These are phyloP conservation scores for Lepetodrilus schrolli DNA, from an alignment of 2,888 invertebrate genomes.

Conservation along the genomic window DNA sequence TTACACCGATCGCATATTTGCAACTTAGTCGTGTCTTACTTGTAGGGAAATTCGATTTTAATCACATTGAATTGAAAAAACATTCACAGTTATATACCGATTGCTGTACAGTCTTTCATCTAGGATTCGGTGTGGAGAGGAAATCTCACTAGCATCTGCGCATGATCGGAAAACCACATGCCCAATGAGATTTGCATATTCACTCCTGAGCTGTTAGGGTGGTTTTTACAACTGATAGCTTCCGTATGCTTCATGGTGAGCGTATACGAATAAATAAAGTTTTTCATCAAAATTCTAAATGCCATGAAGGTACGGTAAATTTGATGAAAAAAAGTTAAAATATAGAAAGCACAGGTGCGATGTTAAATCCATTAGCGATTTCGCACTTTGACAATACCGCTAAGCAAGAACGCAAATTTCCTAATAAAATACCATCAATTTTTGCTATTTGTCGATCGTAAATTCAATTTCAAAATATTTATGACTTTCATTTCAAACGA, in stretches of 20 bases:
- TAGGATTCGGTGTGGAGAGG: not conserved
- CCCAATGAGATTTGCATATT: not conserved
- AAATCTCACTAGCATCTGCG: not conserved
- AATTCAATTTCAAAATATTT: slow-evolving; percentile 24
- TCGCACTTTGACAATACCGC: not conserved
- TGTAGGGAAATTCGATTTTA: not conserved
- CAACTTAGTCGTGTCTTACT: not conserved
- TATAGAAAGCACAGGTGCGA: not conserved
- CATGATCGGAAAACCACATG: not conserved
- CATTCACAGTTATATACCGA: not conserved
- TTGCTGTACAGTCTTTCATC: slow-evolving; percentile 1
- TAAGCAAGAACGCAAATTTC: not conserved
- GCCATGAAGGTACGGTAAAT: slow-evolving; percentile 23
- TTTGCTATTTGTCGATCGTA: slow-evolving; percentile 17
- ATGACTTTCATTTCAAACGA: slow-evolving; percentile 17
- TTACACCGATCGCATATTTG: not conserved
- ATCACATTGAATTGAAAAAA: slow-evolving; percentile 1
- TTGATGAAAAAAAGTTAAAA: slow-evolving; percentile 6
- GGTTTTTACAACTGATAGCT: slow-evolving; percentile 2
- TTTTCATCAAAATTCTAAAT: slow-evolving; percentile 19
- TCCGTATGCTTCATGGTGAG: slow-evolving; percentile 20
- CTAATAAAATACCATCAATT: not conserved
- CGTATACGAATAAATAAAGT: slow-evolving; percentile 11
- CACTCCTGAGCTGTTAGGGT: not conserved
- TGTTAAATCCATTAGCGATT: not conserved